phyloP scores from a whole-genome alignment of 2,888 invertebrate genomes.

The Auanema freiburgensis region DNA sequence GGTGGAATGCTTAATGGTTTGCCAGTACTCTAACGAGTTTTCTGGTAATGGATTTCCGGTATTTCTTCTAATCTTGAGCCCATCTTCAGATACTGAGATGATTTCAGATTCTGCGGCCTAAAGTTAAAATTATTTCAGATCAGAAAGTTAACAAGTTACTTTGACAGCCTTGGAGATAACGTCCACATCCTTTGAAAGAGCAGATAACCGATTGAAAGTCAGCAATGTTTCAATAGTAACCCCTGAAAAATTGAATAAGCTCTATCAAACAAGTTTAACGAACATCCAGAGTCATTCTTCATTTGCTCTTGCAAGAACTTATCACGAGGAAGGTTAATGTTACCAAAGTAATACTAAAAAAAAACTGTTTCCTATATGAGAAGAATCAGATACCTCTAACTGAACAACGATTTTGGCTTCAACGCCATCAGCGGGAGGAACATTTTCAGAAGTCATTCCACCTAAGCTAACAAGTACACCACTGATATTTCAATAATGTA shows the following conservation, averaged over 20 bases:
- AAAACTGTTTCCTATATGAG: too few relatives aligned
- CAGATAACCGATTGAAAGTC: conserved; percentile 81
- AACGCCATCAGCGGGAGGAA: too few relatives aligned
- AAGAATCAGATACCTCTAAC: too few relatives aligned
- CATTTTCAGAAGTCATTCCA: too few relatives aligned
- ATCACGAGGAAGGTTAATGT: conserved; percentile 86
- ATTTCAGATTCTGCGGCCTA: conserved; percentile 63
- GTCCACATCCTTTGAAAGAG: conserved; percentile 74
- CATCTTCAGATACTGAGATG: conserved; percentile 70
- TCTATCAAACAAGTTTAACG: conserved; percentile 24
- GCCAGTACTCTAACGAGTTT: conserved; percentile 80
- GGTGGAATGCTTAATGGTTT: conserved; percentile 77
- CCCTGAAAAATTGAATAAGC: conserved; percentile 72
- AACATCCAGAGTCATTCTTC: conserved; percentile 78
- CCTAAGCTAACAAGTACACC: too few relatives aligned
- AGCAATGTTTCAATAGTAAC: conserved; percentile 80
- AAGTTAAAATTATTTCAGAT: neutral
- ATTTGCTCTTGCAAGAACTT: conserved; percentile 88
- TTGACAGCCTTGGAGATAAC: conserved; percentile 77
- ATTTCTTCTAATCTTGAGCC: conserved; percentile 76
- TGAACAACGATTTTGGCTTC: too few relatives aligned
- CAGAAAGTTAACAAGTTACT: conserved; percentile 69
- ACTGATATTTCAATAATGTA: too few relatives aligned
- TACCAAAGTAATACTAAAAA: conserved; percentile 81
- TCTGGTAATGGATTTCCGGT: conserved; percentile 80